Evolutionary conservation across 2,113 vertebrate species (phyloP).

Genomic region (Meriones unguiculatus): DNA sequence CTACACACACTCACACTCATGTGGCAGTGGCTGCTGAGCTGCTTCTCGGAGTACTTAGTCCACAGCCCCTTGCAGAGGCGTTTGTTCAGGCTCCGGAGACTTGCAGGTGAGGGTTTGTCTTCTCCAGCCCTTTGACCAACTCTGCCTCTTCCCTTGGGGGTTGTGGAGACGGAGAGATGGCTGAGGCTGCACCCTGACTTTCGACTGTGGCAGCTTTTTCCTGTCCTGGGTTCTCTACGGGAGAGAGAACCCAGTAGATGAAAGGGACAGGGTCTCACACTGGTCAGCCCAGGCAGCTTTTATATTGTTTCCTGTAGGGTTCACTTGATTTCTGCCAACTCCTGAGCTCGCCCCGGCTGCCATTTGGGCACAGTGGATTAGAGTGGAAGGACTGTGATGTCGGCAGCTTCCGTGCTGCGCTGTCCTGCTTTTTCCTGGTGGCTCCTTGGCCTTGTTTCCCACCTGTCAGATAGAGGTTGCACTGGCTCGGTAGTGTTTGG

Average conservation of each 20-base stretch:
- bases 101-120: not conserved
- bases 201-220: not conserved
- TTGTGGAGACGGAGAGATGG: too few species aligned
- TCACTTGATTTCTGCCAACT: not conserved
- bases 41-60: not conserved
- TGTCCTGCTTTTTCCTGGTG: not conserved
- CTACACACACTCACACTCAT: too few species aligned
- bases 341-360: not conserved
- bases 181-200: not conserved
- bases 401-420: not conserved
- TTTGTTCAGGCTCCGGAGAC: not conserved
- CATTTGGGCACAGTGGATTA: not conserved
- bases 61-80: too few species aligned
- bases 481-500: too few species aligned
- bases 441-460: not conserved
- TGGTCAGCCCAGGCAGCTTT: not conserved
- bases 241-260: too few species aligned
- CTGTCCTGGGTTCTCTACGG: not conserved
- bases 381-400: fast-evolving
- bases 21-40: too few species aligned
- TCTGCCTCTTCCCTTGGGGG: not conserved
- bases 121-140: not conserved
- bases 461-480: not conserved
- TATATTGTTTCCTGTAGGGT: fast-evolving
- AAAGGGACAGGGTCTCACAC: not conserved